phyloP scores from a whole-genome alignment of 1,140 invertebrate species.

The Drosophila dunni region DNA sequence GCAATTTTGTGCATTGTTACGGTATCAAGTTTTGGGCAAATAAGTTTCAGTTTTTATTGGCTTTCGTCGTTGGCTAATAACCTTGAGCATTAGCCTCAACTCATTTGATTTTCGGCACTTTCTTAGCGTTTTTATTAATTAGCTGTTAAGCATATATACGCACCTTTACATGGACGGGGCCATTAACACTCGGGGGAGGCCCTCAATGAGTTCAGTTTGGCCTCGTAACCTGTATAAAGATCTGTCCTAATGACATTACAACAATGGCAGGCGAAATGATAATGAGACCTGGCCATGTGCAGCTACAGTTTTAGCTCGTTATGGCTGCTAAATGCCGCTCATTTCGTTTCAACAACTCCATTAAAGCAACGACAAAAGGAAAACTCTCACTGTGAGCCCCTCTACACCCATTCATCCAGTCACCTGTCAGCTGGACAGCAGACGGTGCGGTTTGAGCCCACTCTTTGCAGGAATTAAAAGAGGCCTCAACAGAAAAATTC shows the following conservation, averaged over 20 bases:
- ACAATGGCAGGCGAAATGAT: slow-evolving; percentile 46
- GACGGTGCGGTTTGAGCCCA: slow-evolving; percentile 25
- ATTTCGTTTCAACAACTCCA: slow-evolving; percentile 58
- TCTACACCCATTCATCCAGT: neutral
- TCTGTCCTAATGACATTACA: slow-evolving; percentile 39
- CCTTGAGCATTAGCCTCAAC: slow-evolving; percentile 33
- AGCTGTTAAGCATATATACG: slow-evolving; percentile 23
- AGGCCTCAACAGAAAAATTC: slow-evolving; percentile 74
- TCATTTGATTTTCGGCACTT: slow-evolving; percentile 53
- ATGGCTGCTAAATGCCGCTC: slow-evolving; percentile 42
- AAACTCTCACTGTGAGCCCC: neutral
- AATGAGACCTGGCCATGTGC: slow-evolving; percentile 61
- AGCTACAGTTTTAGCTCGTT: slow-evolving; percentile 29
- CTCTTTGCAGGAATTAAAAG: slow-evolving; percentile 57
- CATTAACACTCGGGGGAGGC: slow-evolving; percentile 18
- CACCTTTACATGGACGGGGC: neutral
- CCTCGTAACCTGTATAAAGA: slow-evolving; percentile 21
- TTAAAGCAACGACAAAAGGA: slow-evolving; percentile 53
- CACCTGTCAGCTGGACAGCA: slow-evolving; percentile 22
- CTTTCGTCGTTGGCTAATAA: slow-evolving; percentile 34
- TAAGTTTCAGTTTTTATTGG: slow-evolving; percentile 39
- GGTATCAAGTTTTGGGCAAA: slow-evolving; percentile 9
- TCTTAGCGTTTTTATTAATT: slow-evolving; percentile 70
- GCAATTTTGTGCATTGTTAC: slow-evolving; percentile 56
- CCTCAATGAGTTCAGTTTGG: slow-evolving; percentile 19